Base-by-base conservation (phyloP, 2,888 invertebrate species). In the Candidula unifasciata region DNA sequence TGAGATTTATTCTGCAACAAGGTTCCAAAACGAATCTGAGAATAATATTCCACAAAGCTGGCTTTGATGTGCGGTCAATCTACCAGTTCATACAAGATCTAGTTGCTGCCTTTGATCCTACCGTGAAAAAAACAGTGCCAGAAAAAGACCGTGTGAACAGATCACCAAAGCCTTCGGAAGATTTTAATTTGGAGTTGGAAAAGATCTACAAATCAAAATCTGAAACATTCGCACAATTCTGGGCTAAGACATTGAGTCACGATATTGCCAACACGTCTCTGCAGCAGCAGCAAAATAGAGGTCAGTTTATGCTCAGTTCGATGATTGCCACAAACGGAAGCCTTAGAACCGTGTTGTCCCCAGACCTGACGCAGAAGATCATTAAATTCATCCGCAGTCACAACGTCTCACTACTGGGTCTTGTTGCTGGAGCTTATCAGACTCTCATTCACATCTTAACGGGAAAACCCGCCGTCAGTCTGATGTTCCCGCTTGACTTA, bases 401-500 rank as follows among this genome's bases (percentile, higher is more conserved):
- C 69, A 71, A 57, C 27, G 71, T 86, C 37, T 83, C 80, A 24
- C 69, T 86, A 54, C 60, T 86, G 21, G 81, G 83, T 27, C n/a
- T 86, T 24, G 64, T 80, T 8, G 71, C 80, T 27, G 74, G 83
- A 16, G 83, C 83, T 27, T 76, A 83, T 33, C 86, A 86, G 77
- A 73, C 80, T 21, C 71, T 86, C 52, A 37, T 86, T 18, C 86
- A 86, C 66, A 79, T 76, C 18, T 33, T 86, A 44, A 86, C 86
- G 0, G 83, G 86, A 35, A 86, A 83, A 64, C 57, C 76, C 30
- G 69, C 74, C 30, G 69, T 86, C 6, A 76, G 80, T 27, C 80
- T 86, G 16, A 83, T 86, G 57, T 83, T 86, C 64, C 83, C 86
- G 27, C 71, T 86, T 27, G 83, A 86, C 64, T 80, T 86, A 30